phyloP scores from a whole-genome alignment of 2,113 vertebrate genomes.

The Meleagris gallopavo region DNA sequence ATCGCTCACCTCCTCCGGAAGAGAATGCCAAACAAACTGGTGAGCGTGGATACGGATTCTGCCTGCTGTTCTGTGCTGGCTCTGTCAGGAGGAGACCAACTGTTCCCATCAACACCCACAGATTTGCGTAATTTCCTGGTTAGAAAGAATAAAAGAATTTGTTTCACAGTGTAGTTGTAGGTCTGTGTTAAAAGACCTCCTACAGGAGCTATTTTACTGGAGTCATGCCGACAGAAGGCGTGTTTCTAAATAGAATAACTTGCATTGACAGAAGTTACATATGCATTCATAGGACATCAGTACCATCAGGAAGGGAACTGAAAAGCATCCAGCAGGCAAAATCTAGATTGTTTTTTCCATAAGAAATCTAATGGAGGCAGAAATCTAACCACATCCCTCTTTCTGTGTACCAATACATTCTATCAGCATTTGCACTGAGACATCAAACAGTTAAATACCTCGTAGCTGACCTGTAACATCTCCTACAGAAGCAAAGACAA shows the following conservation, averaged over 20 bases:
- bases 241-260: background rate
- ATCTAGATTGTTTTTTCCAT: background rate
- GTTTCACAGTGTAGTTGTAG: background rate
- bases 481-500: background rate
- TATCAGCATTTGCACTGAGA: background rate
- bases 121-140: constrained; percentile 81
- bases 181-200: background rate
- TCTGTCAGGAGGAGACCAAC: constrained; percentile 66
- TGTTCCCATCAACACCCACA: constrained; percentile 74
- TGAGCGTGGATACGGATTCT: constrained; percentile 32
- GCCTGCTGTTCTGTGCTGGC: constrained; percentile 61
- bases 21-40: constrained; percentile 47
- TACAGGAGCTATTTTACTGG: background rate
- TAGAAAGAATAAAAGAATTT: background rate
- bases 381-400: rapidly evolving
- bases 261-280: background rate
- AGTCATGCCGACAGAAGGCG: background rate
- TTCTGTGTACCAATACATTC: rapidly evolving
- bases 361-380: background rate
- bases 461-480: background rate
- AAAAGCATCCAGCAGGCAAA: background rate
- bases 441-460: too few relatives aligned
- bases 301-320: background rate
- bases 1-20: constrained; percentile 73
- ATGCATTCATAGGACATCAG: background rate